Evolutionary conservation across 1,140 invertebrate genomes (phyloP), one percentile per base, ranked within the genome.

Genomic region (Delia radicum): DNA sequence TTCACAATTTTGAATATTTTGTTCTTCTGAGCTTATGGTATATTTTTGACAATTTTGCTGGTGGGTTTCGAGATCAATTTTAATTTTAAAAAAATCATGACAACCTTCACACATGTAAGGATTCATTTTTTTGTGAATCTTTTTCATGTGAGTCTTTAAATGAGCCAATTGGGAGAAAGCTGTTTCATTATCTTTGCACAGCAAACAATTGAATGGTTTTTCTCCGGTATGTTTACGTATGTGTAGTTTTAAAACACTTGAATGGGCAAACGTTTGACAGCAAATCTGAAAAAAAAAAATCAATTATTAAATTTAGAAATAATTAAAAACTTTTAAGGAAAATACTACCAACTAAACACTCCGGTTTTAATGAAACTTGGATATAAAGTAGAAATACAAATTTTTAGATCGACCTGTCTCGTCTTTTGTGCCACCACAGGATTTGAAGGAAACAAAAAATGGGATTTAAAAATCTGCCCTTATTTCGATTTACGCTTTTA

Each of bases 131-230:
- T 92, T 91, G 82, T 94, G 94, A 29, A 94, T 93, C 78, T 92
- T 93, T 29, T 90, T 88, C 93, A 95, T 94, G 80, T 95, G 93
- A 75, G 93, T 93, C 82, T 94, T 94, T 85, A 93, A 90, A 80
- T 94, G 94, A 13, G 93, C 93, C 69, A 94, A 84, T 81, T 95
- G 93, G 0, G 92, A 92, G 81, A 94, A 94, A 3, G 90, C 90
- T n/a, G 91, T 87, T 69, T 69, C 65, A 74, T 91, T 91, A 48
- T 89, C 87, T 27, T 87, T 83, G 80, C 93, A 94, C 55, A 93
- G 86, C 5, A 90, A 88, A 82, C 93, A 95, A 10, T 88, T 89
- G 84, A 95, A 96, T 0, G 95, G 95, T 79, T 95, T 93, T 81
- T 96, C 94, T 0, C 95, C 85, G 1, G 93, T 93, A 79, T 94